A percentile compares a stretch with the other conserved stretches of the same genome.
These are phyloP conservation scores for Scrobipalpa atriplicella DNA, from an alignment of 2,888 invertebrate genomes.

Conservation along the genomic window DNA sequence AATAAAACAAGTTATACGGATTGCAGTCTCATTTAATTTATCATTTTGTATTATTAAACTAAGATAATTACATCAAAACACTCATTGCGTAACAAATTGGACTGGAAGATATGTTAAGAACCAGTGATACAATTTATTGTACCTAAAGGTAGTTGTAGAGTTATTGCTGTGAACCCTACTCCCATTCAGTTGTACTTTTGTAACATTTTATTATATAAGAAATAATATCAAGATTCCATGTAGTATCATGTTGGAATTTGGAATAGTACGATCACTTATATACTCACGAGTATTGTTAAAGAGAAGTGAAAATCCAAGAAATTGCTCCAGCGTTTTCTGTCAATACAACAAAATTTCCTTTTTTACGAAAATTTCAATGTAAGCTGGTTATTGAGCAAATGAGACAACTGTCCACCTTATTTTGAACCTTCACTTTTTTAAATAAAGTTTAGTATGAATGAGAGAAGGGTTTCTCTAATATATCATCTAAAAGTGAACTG, in stretches of 20 bases:
- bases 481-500: constrained; percentile 57
- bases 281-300: background rate
- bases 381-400: no score
- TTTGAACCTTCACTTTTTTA: no score
- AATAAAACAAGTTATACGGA: constrained; percentile 48
- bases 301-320: no score
- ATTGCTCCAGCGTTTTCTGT: no score
- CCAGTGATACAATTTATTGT: constrained; percentile 58
- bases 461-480: constrained; percentile 55
- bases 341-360: no score
- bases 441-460: constrained; percentile 49
- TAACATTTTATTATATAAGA: background rate
- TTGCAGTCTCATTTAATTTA: constrained; percentile 81
- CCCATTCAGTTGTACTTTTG: constrained; percentile 44
- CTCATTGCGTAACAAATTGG: constrained; percentile 76
- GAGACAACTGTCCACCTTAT: no score
- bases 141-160: constrained; percentile 50
- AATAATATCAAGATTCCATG: background rate
- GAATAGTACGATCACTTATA: background rate
- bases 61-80: constrained; percentile 78
- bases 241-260: background rate
- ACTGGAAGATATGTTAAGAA: constrained; percentile 74
- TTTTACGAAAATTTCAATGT: no score
- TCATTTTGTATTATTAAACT: constrained; percentile 70
- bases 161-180: constrained; percentile 48